These are phyloP conservation scores for Propithecus perrieri DNA, from an alignment of 2,797 vertebrate species.

Conservation along the genomic window DNA sequence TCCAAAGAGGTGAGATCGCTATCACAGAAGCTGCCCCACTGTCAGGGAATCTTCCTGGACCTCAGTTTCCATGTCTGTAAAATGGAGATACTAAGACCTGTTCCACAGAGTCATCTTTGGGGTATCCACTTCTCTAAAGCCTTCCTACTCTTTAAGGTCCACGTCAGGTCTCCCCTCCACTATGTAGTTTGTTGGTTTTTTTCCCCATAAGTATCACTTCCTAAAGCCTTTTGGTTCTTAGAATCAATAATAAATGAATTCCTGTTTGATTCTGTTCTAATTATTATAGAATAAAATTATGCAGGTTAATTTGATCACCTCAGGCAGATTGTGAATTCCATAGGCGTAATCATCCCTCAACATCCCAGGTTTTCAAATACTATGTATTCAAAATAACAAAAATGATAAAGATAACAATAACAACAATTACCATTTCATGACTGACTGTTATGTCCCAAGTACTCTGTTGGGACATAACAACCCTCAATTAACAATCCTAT, in stretches of 20 bases:
- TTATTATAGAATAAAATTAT: neutral
- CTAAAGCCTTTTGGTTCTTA: neutral
- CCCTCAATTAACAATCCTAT: neutral
- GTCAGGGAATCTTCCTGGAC: neutral
- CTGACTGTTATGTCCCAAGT: neutral
- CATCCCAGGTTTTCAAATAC: neutral
- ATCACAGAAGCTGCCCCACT: neutral
- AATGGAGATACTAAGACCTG: neutral
- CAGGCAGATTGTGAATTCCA: neutral
- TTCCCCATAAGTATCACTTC: neutral
- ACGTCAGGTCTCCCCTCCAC: neutral
- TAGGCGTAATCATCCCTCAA: neutral
- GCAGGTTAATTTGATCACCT: neutral
- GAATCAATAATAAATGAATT: conserved; percentile 9
- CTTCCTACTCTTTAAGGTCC: neutral
- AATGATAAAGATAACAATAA: neutral
- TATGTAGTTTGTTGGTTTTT: neutral
- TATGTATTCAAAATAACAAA: conserved; percentile 8
- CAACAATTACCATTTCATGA: neutral
- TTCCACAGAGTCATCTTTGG: neutral
- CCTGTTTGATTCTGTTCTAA: neutral
- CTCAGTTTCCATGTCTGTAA: neutral
- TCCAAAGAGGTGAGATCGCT: neutral
- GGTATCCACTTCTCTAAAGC: neutral
- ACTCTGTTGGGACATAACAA: too few relatives aligned